Percentiles rank a stretch among this genome's conserved stretches.
phyloP scores from a whole-genome alignment of 2,888 invertebrate genomes.

The Lepidocyrtinus sp. region DNA sequence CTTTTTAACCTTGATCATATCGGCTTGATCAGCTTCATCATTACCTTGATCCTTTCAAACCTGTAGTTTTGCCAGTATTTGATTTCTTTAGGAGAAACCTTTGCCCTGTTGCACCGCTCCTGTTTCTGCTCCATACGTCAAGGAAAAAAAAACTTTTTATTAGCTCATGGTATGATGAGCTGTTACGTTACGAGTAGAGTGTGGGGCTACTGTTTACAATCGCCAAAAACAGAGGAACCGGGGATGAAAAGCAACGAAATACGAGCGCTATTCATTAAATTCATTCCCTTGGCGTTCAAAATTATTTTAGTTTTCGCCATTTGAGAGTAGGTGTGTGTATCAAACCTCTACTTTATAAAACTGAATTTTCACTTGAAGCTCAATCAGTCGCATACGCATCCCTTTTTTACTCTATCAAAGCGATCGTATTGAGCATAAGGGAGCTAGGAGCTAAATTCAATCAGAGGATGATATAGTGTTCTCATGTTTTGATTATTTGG shows the following conservation, averaged over 20 bases:
- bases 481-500: neutral
- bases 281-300: neutral
- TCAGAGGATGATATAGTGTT: neutral
- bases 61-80: conserved; percentile 24
- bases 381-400: too few relatives aligned
- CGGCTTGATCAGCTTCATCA: conserved; percentile 53
- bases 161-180: neutral
- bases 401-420: too few relatives aligned
- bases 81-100: conserved; percentile 40
- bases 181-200: neutral
- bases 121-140: conserved; percentile 18
- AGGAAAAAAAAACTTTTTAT: neutral
- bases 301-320: neutral
- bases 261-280: neutral
- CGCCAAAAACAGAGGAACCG: too few relatives aligned
- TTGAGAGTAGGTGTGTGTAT: neutral
- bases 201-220: neutral
- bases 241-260: neutral
- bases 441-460: neutral
- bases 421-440: too few relatives aligned
- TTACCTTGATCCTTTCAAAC: conserved; percentile 34
- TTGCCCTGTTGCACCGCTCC: conserved; percentile 26
- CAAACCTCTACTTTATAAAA: neutral
- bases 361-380: neutral
- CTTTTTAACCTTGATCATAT: conserved; percentile 16